phyloP scores from a whole-genome alignment of 92 coral and sea anemone species.

The Palythoa grandiflora region DNA sequence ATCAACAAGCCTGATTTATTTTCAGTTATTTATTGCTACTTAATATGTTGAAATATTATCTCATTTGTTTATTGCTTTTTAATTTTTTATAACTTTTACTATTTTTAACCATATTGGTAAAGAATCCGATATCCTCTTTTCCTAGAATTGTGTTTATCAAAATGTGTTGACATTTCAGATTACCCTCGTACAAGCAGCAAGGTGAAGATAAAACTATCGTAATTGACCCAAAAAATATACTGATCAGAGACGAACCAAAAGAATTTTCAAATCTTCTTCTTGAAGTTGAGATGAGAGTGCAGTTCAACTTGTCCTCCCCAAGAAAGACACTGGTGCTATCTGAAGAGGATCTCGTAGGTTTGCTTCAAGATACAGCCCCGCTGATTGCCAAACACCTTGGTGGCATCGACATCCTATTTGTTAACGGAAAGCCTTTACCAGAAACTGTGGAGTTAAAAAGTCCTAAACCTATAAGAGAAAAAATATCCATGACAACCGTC shows the following conservation, averaged over 20 bases:
- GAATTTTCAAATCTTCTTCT: slow-evolving; percentile 33
- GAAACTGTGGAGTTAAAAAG: not conserved
- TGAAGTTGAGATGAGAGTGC: slow-evolving; percentile 14
- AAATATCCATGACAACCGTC: not conserved
- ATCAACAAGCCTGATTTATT: too few species aligned
- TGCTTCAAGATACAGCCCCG: slow-evolving; percentile 29
- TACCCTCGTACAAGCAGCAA: not conserved
- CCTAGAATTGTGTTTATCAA: too few species aligned
- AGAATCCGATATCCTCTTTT: too few species aligned
- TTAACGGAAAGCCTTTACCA: slow-evolving; percentile 18
- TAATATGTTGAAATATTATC: too few species aligned
- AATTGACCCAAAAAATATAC: slow-evolving; percentile 4
- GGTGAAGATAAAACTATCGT: not conserved
- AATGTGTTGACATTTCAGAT: not conserved
- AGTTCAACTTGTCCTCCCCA: not conserved
- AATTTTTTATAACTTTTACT: too few species aligned
- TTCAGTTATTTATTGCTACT: too few species aligned
- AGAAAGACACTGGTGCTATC: not conserved
- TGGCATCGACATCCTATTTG: slow-evolving; percentile 2
- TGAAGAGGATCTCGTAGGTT: not conserved
- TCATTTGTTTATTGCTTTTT: too few species aligned
- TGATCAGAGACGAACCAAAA: slow-evolving; percentile 19
- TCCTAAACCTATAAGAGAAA: not conserved
- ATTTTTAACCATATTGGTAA: too few species aligned
- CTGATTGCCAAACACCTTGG: slow-evolving; percentile 12